Evolutionary conservation across 2,113 vertebrate genomes (phyloP).

Genomic region (Burhinus bistriatus): DNA sequence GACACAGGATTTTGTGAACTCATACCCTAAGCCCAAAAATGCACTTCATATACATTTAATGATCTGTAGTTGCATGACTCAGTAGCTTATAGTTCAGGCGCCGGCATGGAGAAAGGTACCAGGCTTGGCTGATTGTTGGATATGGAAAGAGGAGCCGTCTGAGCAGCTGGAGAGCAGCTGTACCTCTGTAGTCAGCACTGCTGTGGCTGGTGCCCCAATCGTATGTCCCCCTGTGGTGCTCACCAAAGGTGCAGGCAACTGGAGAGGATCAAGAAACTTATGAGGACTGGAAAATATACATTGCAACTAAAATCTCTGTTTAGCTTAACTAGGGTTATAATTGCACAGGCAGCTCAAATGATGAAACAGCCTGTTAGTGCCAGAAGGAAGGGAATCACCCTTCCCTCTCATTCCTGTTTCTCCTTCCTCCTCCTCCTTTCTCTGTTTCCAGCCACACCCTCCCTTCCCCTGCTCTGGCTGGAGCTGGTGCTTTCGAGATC

Average conservation of each 20-base stretch:
- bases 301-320: background rate
- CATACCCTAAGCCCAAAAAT: background rate
- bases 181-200: background rate
- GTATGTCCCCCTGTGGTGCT: background rate
- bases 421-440: background rate
- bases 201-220: background rate
- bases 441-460: background rate
- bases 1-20: background rate
- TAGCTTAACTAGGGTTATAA: background rate
- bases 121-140: rapidly evolving
- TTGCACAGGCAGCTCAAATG: background rate
- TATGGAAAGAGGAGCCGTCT: background rate
- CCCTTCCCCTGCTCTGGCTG: background rate
- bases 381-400: background rate
- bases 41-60: background rate
- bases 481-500: background rate
- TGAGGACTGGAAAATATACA: background rate
- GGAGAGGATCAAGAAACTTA: background rate
- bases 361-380: background rate
- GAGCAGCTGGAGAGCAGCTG: background rate
- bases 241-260: background rate
- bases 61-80: background rate
- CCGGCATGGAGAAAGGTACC: background rate
- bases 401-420: background rate
- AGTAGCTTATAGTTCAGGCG: background rate